These are phyloP conservation scores for Drosophila antonietae DNA, from an alignment of 2,888 invertebrate species.

Conservation along the genomic window DNA sequence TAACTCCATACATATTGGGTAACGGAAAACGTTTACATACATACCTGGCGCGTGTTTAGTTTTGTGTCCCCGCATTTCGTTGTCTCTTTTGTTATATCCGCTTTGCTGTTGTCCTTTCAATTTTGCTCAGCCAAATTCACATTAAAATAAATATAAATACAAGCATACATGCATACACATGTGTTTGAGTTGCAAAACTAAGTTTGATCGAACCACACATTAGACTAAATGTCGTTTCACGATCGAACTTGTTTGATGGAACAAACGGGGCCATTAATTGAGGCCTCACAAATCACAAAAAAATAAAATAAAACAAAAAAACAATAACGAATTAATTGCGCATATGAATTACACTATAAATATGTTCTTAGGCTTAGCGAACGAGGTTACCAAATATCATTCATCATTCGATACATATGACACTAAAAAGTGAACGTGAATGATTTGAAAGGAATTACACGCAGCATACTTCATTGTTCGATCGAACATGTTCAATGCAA, in stretches of 20 bases:
- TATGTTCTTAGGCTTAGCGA: no score
- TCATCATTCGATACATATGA: no score
- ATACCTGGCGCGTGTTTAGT: conserved; percentile 37
- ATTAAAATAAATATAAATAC: not conserved
- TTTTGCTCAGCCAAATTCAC: conserved; percentile 11
- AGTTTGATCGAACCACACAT: not conserved
- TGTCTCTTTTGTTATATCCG: conserved; percentile 28
- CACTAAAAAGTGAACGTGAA: no score
- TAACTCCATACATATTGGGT: not conserved
- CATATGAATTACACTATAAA: no score
- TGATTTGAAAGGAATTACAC: not conserved
- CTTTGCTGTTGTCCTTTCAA: conserved; percentile 3
- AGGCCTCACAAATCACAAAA: no score
- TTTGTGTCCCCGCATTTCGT: conserved; percentile 42
- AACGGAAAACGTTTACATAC: conserved; percentile 37
- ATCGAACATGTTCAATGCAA: not conserved
- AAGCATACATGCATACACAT: not conserved
- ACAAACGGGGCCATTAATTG: no score
- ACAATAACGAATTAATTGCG: no score
- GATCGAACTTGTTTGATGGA: no score
- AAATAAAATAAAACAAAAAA: no score
- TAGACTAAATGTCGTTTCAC: not conserved
- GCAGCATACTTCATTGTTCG: not conserved
- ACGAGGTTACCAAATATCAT: not conserved
- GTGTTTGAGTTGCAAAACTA: not conserved